Evolutionary conservation across 2,113 vertebrate species (phyloP).

Genomic region (Dicrurus megarhynchus): DNA sequence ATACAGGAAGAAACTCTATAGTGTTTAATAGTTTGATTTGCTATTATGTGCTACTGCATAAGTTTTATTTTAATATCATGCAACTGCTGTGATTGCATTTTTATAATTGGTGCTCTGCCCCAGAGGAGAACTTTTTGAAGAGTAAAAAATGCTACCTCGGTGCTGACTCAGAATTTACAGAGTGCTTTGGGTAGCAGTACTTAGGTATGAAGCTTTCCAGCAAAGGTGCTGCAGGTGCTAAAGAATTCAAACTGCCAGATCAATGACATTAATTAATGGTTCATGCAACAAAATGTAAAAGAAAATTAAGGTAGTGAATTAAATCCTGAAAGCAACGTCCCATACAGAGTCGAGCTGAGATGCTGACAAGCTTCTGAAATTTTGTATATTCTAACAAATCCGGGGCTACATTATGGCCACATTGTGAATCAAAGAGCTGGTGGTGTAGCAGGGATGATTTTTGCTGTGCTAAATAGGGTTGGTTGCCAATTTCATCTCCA

Average conservation of each 20-base stretch:
- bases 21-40: constrained; percentile 44
- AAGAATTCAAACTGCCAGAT: not conserved
- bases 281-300: not conserved
- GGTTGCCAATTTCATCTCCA: not conserved
- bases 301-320: not conserved
- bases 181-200: not conserved
- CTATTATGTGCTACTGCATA: constrained; percentile 13
- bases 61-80: constrained; percentile 49
- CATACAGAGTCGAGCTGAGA: not conserved
- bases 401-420: not conserved
- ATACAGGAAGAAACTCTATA: not conserved
- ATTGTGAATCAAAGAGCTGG: not conserved
- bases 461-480: not conserved
- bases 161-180: constrained; percentile 42
- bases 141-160: constrained; percentile 42
- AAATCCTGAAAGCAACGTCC: not conserved
- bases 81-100: constrained; percentile 55
- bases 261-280: constrained; percentile 12
- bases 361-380: not conserved
- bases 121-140: constrained; percentile 46
- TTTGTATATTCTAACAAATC: not conserved
- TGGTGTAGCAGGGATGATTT: not conserved
- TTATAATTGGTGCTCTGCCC: constrained; percentile 57
- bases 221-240: constrained; percentile 21
- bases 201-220: not conserved